A percentile compares a stretch with the other conserved stretches of the same genome.
phyloP scores from a whole-genome alignment of 2,797 vertebrate genomes.

The Tenualosa thibaudeaui region DNA sequence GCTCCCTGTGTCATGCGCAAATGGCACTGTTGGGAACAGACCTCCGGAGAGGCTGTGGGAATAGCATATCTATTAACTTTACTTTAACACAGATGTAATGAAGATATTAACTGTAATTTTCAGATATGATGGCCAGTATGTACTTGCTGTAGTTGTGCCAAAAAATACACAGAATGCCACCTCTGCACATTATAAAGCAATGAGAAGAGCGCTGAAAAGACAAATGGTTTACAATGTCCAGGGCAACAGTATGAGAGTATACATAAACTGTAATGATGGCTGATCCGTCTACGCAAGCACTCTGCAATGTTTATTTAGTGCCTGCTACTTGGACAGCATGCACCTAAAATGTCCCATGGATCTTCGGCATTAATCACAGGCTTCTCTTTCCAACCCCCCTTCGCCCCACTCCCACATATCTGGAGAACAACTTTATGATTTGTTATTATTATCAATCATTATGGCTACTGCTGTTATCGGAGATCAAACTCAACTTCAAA shows the following conservation, averaged over 20 bases:
- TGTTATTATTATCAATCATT: constrained; percentile 1
- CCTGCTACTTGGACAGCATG: neutral
- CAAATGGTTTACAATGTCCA: neutral
- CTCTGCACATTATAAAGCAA: neutral
- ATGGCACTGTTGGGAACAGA: neutral
- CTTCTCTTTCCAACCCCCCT: neutral
- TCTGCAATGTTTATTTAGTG: neutral
- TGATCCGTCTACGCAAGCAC: neutral
- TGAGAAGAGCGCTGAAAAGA: neutral
- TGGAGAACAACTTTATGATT: neutral
- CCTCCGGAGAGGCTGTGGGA: neutral
- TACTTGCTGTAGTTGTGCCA: neutral
- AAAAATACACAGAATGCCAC: too few species aligned
- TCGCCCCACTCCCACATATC: neutral
- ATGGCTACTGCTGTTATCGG: neutral
- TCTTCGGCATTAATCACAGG: neutral
- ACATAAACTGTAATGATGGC: neutral
- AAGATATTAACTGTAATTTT: neutral
- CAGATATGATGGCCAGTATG: neutral
- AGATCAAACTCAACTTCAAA: constrained; percentile 9
- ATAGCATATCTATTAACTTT: neutral
- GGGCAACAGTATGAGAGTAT: neutral
- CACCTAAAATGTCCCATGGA: neutral
- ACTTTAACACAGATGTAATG: neutral
- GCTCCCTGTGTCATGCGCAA: neutral